Evolutionary conservation across 2,797 vertebrate genomes (phyloP).

Genomic region (Enteromius anoplus): DNA sequence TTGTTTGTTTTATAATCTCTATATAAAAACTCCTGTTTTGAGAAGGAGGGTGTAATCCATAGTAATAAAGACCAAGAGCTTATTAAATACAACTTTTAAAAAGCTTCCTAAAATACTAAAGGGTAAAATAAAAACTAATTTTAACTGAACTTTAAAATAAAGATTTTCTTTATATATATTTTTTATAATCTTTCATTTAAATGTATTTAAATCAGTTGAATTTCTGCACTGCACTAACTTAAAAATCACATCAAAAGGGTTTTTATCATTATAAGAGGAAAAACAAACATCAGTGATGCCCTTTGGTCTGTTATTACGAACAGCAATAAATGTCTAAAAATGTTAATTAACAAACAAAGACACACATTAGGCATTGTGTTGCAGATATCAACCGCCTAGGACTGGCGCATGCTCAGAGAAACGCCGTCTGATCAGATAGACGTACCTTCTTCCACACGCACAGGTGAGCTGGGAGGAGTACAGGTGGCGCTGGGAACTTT

Average conservation of each 20-base stretch:
- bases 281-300: constrained; percentile 51
- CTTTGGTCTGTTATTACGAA: constrained; percentile 82
- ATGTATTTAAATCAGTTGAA: not conserved
- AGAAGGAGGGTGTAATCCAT: constrained; percentile 80
- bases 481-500: constrained; percentile 79
- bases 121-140: not conserved
- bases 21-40: not conserved
- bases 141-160: too few species aligned
- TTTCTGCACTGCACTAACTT: not conserved
- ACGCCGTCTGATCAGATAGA: constrained; percentile 14
- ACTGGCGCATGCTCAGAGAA: constrained; percentile 64
- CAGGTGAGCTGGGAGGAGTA: constrained; percentile 89
- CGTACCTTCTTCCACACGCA: constrained; percentile 94
- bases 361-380: constrained; percentile 42
- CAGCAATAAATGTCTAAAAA: constrained; percentile 65
- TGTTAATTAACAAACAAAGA: constrained; percentile 73
- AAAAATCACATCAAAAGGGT: not conserved
- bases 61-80: constrained; percentile 85
- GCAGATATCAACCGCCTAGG: constrained; percentile 52
- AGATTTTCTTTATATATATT: not conserved
- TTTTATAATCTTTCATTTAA: not conserved
- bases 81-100: constrained; percentile 48
- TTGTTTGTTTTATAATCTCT: not conserved
- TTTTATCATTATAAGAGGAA: not conserved
- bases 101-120: not conserved